A percentile compares a stretch with the other conserved stretches of the same genome.
phyloP scores from a whole-genome alignment of 2,888 invertebrate genomes.

The Beris morrisii region DNA sequence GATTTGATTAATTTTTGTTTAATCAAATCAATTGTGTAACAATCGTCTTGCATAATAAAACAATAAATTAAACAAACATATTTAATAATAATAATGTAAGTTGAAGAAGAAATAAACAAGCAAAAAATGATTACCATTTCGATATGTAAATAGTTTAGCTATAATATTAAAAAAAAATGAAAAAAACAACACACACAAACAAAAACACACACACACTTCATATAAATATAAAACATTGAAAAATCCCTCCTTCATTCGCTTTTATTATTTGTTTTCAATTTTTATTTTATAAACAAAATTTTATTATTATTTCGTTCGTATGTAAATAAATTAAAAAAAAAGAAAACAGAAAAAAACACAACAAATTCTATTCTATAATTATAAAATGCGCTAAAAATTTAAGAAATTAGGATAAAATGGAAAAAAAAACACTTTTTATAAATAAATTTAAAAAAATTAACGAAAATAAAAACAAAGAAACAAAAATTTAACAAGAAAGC shows the following conservation, averaged over 20 bases:
- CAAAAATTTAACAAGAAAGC: constrained; percentile 32
- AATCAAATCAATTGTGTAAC: constrained; percentile 23
- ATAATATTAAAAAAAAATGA: constrained; percentile 17
- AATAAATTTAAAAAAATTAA: constrained; percentile 10
- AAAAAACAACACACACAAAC: constrained; percentile 22
- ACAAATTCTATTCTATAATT: constrained; percentile 4
- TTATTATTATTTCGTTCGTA: constrained; percentile 14
- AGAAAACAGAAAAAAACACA: constrained; percentile 11
- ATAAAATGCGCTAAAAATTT: constrained; percentile 17
- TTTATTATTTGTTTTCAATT: constrained; percentile 1
- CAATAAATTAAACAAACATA: constrained; percentile 10
- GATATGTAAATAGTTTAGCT: constrained; percentile 28
- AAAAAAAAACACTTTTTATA: constrained; percentile 25
- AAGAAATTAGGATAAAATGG: constrained; percentile 12
- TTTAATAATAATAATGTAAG: constrained; percentile 16
- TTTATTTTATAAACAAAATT: background rate
- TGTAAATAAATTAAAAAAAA: constrained; percentile 19
- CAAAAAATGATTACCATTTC: constrained; percentile 30
- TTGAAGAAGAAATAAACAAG: background rate
- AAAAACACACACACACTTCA: constrained; percentile 25
- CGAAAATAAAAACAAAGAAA: too few species aligned
- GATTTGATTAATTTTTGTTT: constrained; percentile 32
- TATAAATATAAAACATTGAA: constrained; percentile 11
- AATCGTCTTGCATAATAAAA: constrained; percentile 25
- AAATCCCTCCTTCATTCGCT: constrained; percentile 25